Evolutionary conservation across 2,888 invertebrate genomes (phyloP), one percentile per base, ranked within the genome.

Genomic region (Dasypolia templi): DNA sequence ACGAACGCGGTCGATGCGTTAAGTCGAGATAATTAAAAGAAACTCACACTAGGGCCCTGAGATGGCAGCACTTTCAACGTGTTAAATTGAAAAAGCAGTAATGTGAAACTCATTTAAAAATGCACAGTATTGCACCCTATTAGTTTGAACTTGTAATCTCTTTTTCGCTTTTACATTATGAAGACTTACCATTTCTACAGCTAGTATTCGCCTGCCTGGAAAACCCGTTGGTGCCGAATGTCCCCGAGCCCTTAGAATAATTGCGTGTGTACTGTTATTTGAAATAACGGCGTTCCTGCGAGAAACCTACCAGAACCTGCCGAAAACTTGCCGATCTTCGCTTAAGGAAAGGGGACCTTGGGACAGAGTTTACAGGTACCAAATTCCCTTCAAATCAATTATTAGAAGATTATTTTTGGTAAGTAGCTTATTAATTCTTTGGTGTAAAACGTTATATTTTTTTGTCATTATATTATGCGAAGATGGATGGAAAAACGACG

Each of bases 221-320:
- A 95, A 94, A 79, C 96, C 97, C 0, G 95, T 97, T 75, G 99
- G 99, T 58, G 97, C 98, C 0, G 98, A 98, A 80, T 99, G 99
- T 92, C 99, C 99, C 0, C 97, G 98, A 87, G 98, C 99, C 0
- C 96, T 99, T 66, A 98, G 99, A 89, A 96, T 99, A 86, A 97
- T 99, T 62, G 99, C 99, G 3, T 99, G 99, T 92, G 97, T 99
- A 72, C 96, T 99, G 32, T 96, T 99, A n/a, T 97, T 98, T 90
- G 99, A 99, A 96, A 99, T 99, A 74, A 99, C 99, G 0, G 97
- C 99, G 0, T 99, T 99, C 93, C 96, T 99, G 69, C 97, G 99
- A 26, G 99, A 99, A 95, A 99, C 99, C 0, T 99, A 99, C 94
- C 99, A 99, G 91, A 97, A 97, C 44, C 92, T 98, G 75, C 98